Base-by-base conservation (phyloP, 2,888 invertebrate genomes). In the Drosophila pullipes region DNA sequence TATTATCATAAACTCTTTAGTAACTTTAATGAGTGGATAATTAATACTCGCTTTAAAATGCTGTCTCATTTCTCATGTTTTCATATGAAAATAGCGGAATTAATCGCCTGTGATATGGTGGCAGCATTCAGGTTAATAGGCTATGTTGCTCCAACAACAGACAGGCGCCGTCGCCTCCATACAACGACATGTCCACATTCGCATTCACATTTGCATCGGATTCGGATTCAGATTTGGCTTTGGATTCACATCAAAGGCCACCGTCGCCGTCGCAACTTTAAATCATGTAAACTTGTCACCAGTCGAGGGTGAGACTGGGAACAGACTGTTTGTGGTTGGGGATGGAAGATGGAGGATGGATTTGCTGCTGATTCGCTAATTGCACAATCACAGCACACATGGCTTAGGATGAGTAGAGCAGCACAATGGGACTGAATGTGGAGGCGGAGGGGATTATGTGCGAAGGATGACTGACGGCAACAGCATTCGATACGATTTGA, bases 271-370 rank as follows among this genome's bases (percentile, higher is more conserved):
- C 50, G 60, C 62, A 77, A 77, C 84, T 76, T 75, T 73, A 83
- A 86, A 89, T 90, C 85, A 78, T 83, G 76, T 83, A 75, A 80
- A 77, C 83, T 83, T 89, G 89, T 89, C 85, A 76, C 74, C 86
- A 83, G 86, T 47, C 68, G 63, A 64, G 80, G 70, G 79, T 59
- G 68, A 63, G 50, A 64, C 57, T 37, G 58, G 25, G 63, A 69
- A 31, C 28, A 35, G 59, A 53, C 54, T 47, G 11, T n/a, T 11
- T 28, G 41, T 9, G n/a, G 44, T 18, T 11, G n/a, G 55, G 13
- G n/a, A n/a, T 39, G 30, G 31, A 7, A 4, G 35, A 13, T 16
- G 25, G 10, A 54, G 52, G 37, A 18, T 39, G 47, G 44, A 49
- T 35, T 30, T 59, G 52, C 57, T 30, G 65, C 72, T 81, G 82